Percentiles rank a stretch among this genome's conserved stretches.
These are phyloP conservation scores for Wasmannia auropunctata DNA, from an alignment of 1,140 invertebrate genomes.

Conservation along the genomic window DNA sequence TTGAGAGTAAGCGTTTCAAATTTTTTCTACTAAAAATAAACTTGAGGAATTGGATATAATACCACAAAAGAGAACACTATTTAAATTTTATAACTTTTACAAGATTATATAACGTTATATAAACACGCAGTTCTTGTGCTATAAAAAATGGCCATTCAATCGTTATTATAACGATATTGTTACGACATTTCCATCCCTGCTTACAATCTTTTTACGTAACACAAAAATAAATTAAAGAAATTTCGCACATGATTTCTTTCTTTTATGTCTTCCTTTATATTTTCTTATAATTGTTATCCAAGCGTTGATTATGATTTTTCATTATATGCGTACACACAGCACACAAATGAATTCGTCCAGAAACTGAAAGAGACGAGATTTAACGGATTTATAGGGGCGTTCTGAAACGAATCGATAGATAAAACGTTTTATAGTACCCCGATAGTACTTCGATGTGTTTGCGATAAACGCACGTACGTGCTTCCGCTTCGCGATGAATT, in stretches of 20 bases:
- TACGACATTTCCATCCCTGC: not conserved
- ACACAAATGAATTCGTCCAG: not conserved
- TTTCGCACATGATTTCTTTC: not conserved
- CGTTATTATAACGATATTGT: not conserved
- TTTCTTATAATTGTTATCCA: not conserved
- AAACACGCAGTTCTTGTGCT: not conserved
- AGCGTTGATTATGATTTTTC: conserved; percentile 12
- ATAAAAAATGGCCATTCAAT: not conserved
- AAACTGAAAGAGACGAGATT: not conserved
- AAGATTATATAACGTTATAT: not conserved
- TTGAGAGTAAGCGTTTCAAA: not conserved
- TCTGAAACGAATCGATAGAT: conserved; percentile 16
- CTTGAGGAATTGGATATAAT: not conserved
- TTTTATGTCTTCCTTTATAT: not conserved
- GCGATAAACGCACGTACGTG: not conserved
- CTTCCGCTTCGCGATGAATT: not conserved
- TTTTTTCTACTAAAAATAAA: not conserved
- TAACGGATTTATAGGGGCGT: conserved; percentile 12
- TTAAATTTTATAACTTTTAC: not conserved
- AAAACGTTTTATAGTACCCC: conserved; percentile 14
- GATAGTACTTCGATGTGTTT: not conserved
- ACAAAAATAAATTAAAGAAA: conserved; percentile 26
- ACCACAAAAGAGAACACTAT: not conserved
- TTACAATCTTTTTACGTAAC: conserved; percentile 8
- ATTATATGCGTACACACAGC: not conserved